A percentile compares a stretch with the other conserved stretches of the same genome.
These are phyloP conservation scores for Sterrhoptilus dennistouni DNA, from an alignment of 2,113 vertebrate species.

Conservation along the genomic window DNA sequence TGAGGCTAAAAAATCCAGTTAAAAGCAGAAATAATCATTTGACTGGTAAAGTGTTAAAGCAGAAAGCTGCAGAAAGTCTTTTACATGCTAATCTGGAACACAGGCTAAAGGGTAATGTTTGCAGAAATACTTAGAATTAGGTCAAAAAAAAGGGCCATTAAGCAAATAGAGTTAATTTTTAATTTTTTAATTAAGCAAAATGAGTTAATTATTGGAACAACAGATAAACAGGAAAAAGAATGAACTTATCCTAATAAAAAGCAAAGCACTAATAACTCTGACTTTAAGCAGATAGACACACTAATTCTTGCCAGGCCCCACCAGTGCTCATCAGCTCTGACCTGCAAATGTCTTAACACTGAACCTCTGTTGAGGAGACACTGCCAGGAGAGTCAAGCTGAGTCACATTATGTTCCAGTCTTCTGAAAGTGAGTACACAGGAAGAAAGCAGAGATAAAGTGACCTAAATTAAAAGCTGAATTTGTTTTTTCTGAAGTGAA, in stretches of 20 bases:
- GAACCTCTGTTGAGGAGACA: constrained; percentile 31
- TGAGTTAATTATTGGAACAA: constrained; percentile 2
- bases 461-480: constrained; percentile 46
- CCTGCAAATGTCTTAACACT: constrained; percentile 6
- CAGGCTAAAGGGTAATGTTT: neutral
- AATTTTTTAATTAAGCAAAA: no score
- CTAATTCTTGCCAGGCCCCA: neutral
- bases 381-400: constrained; percentile 48
- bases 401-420: constrained; percentile 37
- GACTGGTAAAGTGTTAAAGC: neutral
- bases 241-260: neutral
- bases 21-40: neutral
- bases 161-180: no score
- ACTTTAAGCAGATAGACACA: neutral
- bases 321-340: neutral
- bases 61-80: neutral
- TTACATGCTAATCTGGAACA: neutral
- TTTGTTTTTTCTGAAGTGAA: constrained; percentile 8
- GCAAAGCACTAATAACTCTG: neutral
- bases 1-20: neutral
- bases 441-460: constrained; percentile 17
- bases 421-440: constrained; percentile 3
- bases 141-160: neutral
- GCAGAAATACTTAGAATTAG: neutral
- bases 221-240: neutral